Base-by-base conservation (phyloP, 1,140 invertebrate species). In the Ceratosolen fusciceps region DNA sequence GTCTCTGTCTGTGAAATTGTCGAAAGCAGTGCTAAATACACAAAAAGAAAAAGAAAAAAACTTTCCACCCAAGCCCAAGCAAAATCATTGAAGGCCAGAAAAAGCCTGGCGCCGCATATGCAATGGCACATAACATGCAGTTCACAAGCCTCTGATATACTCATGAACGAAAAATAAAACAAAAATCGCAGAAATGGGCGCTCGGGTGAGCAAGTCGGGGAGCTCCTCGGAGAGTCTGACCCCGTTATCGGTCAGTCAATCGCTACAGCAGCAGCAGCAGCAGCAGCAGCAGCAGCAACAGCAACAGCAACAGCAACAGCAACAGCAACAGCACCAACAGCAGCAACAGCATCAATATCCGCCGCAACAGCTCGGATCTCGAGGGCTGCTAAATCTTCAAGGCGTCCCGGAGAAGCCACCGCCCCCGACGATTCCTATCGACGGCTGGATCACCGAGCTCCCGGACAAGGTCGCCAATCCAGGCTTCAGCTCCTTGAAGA, bases 131-230 rank as follows among this genome's bases (percentile, higher is more conserved):
- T 19, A 16, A 31, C 5, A 7, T 21, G 21, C 37, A 16, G 26
- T 39, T 24, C 26, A 4, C 8, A 21, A 24, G 9, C 5, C 56
- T 58, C 29, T 34, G 16, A 31, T 31, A 62, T 5, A 29, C 29
- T 49, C 39, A 29, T 49, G 24, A 16, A 47, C 24, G 0, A 0
- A 14, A n/a, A n/a, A n/a, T n/a, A n/a, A n/a, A n/a, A n/a, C n/a
- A n/a, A 47, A 49, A 70, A 19, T 71, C 83, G n/a, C 81, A 90
- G 90, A 90, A 37, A 82, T 77, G 1, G 82, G 81, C 0, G 85
- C 81, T 31, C 82, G 89, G 16, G 24, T 86, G 21, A 87, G 89
- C 75, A 90, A 86, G 79, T 90, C 89, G 0, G 89, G 88, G 37
- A 87, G 88, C 0, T 89, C 88, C 2, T 80, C 79, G 73, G 79